Conservation (phyloP, 1,140 invertebrate genomes). For the Zaprionus nigranus region DNA sequence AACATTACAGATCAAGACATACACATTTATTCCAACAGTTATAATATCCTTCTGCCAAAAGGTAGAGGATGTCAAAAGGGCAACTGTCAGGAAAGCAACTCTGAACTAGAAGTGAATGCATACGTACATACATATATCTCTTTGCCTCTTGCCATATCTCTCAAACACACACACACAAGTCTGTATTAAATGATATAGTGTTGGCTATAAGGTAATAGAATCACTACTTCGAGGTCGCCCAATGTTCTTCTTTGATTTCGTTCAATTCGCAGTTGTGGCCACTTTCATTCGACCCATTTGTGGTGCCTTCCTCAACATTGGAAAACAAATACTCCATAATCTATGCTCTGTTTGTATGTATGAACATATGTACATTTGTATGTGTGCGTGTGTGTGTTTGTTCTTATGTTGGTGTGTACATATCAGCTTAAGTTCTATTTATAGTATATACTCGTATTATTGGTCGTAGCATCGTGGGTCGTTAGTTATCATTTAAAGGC, state of each 20-base stretch:
- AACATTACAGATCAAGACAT: no score
- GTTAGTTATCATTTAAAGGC: constrained; percentile 54
- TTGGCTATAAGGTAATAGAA: constrained; percentile 5
- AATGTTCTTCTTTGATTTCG: neutral
- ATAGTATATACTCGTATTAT: constrained; percentile 16
- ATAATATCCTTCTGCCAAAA: no score
- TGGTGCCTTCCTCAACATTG: constrained; percentile 28
- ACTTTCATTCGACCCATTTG: constrained; percentile 16
- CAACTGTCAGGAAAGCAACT: constrained; percentile 9
- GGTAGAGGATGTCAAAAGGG: neutral
- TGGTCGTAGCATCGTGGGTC: constrained; percentile 52
- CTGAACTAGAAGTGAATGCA: neutral
- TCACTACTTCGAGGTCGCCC: neutral
- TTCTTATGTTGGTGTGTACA: neutral
- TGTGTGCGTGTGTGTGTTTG: neutral
- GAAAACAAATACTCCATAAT: constrained; percentile 22
- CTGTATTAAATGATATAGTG: neutral
- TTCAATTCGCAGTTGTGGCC: neutral
- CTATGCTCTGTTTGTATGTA: constrained; percentile 6
- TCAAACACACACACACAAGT: neutral
- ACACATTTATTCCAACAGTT: no score
- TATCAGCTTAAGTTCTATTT: constrained; percentile 29
- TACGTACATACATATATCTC: no score
- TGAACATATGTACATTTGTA: neutral
- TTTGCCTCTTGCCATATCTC: neutral